These are phyloP conservation scores for Aurelia coerulea DNA, from an alignment of 30 jellyfish, hydroid and myxozoan genomes.

Conservation along the genomic window DNA sequence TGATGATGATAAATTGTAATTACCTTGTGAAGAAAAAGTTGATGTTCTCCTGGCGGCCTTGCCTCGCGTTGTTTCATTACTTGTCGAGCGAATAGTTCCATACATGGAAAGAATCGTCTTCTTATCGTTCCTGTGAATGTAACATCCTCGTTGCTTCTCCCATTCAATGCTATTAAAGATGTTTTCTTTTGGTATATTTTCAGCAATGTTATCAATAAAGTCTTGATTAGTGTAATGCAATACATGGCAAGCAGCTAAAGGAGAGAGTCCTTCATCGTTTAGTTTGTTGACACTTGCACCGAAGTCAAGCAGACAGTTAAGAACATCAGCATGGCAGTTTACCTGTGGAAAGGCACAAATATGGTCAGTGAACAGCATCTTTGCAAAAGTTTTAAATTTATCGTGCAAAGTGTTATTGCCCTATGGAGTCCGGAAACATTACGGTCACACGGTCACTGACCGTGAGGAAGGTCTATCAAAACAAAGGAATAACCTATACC, in stretches of 20 bases:
- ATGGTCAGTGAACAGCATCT: neutral
- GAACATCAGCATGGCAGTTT: constrained; percentile 86
- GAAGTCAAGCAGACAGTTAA: constrained; percentile 80
- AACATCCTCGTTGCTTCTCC: constrained; percentile 81
- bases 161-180: constrained; percentile 78
- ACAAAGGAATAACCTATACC: too few relatives aligned
- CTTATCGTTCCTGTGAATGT: constrained; percentile 78
- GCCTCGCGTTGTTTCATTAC: constrained; percentile 14
- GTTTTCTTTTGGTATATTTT: constrained; percentile 84
- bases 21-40: constrained; percentile 26
- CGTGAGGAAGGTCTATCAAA: too few relatives aligned
- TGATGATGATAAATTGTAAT: too few relatives aligned
- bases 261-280: constrained; percentile 89
- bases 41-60: constrained; percentile 25
- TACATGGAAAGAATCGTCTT: constrained; percentile 70
- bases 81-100: constrained; percentile 55
- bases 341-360: constrained; percentile 43
- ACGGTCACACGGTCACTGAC: too few relatives aligned
- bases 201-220: constrained; percentile 88
- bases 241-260: constrained; percentile 91
- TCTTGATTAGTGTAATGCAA: constrained; percentile 81
- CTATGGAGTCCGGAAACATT: too few relatives aligned
- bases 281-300: constrained; percentile 90
- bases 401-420: neutral
- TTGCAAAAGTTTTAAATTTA: neutral